These are phyloP conservation scores for Passerina amoena DNA, from an alignment of 2,113 vertebrate genomes.

Conservation along the genomic window DNA sequence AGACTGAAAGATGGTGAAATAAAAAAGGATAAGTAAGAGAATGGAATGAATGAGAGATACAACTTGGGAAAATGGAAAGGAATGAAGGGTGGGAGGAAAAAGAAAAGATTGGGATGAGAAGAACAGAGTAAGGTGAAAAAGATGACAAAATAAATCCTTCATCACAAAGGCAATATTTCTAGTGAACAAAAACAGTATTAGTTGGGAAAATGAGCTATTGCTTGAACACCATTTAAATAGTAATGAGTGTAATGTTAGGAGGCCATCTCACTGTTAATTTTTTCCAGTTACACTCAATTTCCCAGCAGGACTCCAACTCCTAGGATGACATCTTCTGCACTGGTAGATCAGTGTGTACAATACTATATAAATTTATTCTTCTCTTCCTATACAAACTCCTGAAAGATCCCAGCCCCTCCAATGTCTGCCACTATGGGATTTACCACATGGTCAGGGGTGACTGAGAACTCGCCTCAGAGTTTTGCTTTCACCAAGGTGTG, in stretches of 20 bases:
- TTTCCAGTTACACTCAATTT: neutral
- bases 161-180: neutral
- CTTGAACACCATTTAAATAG: neutral
- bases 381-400: neutral
- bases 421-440: neutral
- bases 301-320: neutral
- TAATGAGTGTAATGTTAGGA: neutral
- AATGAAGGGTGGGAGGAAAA: neutral
- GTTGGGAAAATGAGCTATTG: neutral
- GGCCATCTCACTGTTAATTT: neutral
- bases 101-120: neutral
- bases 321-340: neutral
- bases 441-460: neutral
- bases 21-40: neutral
- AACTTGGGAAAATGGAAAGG: neutral
- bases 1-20: neutral
- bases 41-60: neutral
- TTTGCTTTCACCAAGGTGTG: neutral
- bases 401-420: neutral
- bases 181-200: neutral
- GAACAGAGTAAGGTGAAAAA: neutral
- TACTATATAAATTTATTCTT: neutral
- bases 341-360: neutral
- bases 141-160: neutral
- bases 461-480: neutral